Evolutionary conservation across 2,888 invertebrate species (phyloP).

Genomic region (Nebria brevicollis): DNA sequence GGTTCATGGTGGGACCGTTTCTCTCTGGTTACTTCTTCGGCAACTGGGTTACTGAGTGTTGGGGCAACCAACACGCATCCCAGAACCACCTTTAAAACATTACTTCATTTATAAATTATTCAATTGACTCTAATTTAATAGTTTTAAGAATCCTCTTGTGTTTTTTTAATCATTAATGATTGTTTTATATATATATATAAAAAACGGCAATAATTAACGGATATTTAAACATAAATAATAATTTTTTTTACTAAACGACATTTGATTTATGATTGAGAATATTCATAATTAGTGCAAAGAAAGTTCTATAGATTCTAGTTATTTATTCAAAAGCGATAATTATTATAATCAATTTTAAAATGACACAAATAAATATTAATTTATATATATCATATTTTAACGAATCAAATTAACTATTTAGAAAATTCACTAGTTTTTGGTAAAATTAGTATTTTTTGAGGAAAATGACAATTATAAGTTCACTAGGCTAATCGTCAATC

Average conservation of each 20-base stretch:
- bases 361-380: too few relatives aligned
- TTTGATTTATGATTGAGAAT: conserved; percentile 8
- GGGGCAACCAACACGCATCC: conserved; percentile 68
- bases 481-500: background rate
- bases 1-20: conserved; percentile 70
- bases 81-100: conserved; percentile 67
- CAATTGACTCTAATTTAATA: too few relatives aligned
- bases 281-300: background rate
- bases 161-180: too few relatives aligned
- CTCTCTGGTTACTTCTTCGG: conserved; percentile 59
- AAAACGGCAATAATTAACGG: background rate
- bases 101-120: too few relatives aligned
- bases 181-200: background rate
- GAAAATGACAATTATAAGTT: background rate
- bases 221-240: background rate
- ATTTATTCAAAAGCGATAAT: background rate
- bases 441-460: background rate
- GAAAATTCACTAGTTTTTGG: too few relatives aligned
- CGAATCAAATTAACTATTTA: too few relatives aligned
- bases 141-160: too few relatives aligned
- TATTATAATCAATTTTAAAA: too few relatives aligned
- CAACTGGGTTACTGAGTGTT: conserved; percentile 57
- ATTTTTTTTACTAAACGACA: background rate
- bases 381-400: too few relatives aligned
- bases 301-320: background rate